Evolutionary conservation across 2,797 vertebrate species (phyloP).

Genomic region (Tragopan temminckii): DNA sequence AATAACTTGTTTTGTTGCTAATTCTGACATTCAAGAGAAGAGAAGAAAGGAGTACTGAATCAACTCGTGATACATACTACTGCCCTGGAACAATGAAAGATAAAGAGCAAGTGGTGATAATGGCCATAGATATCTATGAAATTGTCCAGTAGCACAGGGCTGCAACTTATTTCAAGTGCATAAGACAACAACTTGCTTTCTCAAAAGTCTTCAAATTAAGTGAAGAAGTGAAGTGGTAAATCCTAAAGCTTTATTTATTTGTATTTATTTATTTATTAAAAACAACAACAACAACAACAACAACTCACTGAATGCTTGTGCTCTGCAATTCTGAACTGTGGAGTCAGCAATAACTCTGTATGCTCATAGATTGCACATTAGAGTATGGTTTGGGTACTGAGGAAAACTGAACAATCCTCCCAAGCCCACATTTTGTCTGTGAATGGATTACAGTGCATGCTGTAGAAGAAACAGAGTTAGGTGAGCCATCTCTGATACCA

Average conservation of each 20-base stretch:
- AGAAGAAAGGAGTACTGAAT: slow-evolving; percentile 33
- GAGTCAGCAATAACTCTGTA: neutral
- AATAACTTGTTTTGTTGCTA: neutral
- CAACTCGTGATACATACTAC: neutral
- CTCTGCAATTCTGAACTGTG: neutral
- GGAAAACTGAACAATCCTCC: neutral
- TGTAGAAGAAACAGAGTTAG: neutral
- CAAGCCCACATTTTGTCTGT: neutral
- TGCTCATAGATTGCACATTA: neutral
- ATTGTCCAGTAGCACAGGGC: slow-evolving; percentile 10
- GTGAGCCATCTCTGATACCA: neutral
- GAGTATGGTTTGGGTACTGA: neutral
- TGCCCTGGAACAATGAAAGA: slow-evolving; percentile 34
- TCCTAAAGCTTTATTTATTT: neutral
- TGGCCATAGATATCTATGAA: neutral
- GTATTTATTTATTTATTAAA: neutral
- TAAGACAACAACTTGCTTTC: neutral
- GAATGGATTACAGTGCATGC: neutral
- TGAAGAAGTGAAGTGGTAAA: neutral
- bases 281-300: too few species aligned
- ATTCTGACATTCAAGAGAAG: neutral
- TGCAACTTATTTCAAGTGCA: neutral
- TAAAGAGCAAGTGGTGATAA: slow-evolving; percentile 4
- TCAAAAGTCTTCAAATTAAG: neutral
- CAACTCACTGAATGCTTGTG: neutral